Base-by-base conservation (phyloP, 2,113 vertebrate species). In the Cairina moschata region DNA sequence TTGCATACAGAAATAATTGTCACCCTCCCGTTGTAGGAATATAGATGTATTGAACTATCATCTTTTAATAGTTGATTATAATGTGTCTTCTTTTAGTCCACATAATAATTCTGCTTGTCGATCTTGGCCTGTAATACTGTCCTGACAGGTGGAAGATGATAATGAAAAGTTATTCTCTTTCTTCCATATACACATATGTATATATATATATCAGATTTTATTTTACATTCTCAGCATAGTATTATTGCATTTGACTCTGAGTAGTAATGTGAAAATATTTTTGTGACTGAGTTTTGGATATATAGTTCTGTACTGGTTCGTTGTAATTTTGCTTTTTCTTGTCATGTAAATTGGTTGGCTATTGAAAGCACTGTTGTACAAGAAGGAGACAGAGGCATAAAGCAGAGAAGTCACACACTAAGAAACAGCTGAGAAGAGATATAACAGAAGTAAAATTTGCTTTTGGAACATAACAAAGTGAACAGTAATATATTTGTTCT, bases 381-480 rank as follows among this genome's bases (percentile, higher is more conserved):
- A 17, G 34, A 40, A 65, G 79, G 32, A 85, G 22, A 48, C 52
- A 83, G 75, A 73, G 18, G 8, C 36, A 88, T 88, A 82, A 93
- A 95, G 90, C 36, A 72, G 40, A 90, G 84, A 93, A 93, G 62
- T 86, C 66, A 90, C 44, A 56, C 31, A 60, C 20, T 66, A 84
- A 86, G 65, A 36, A 18, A 73, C 68, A 91, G 14, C 12, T 92
- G 42, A 86, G 31, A 90, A 76, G 60, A 94, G 79, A 79, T 76
- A 77, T 21, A 79, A 65, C 17, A 83, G 69, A 76, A 74, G 90
- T 77, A 93, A 93, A 91, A 91, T 32, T 83, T 2, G 1, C 1
- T 79, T 82, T 93, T 96, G 58, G 31, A 91, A 87, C 6, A 42
- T 28, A 91, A 80, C 2, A 40, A 93, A 75, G 16, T 54, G 31